Evolutionary conservation across 2,797 vertebrate genomes (phyloP), one percentile per base, ranked within the genome.

Genomic region (Crocodylus rhombifer): DNA sequence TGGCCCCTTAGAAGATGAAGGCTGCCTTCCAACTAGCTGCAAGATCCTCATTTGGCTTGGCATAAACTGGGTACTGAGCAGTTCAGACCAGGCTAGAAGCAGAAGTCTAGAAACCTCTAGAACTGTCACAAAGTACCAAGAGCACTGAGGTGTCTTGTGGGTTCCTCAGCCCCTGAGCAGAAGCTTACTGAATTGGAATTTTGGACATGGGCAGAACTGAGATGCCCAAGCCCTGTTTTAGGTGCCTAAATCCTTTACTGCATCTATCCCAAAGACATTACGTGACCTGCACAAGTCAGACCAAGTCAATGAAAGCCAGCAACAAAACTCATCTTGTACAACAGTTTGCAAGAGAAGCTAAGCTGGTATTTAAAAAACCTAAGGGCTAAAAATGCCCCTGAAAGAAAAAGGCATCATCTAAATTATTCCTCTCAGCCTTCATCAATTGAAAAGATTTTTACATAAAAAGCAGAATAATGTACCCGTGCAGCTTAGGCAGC

Each of bases 81-180:
- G 7, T 64, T 62, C 28, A 28, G 75, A 36, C 15, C 0, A 1
- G 58, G 36, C 82, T 57, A 84, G 61, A 55, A 84, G 4, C 55
- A 62, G 64, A 80, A 64, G n/a, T 88, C 77, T 73, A 88, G 74
- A 36, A 61, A 88, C 13, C 10, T 6, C 3, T 36, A 57, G 21
- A n/a, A 14, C 74, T 93, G 42, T 33, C 55, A 76, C 60, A 62
- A 42, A 42, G 42, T 42, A 42, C 42, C 64, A 63, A 78, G 42
- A 82, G 57, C 64, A 92, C 36, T 13, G 14, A 86, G 36, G 76
- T 9, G 3, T 88, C 76, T 62, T 56, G 90, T 60, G 51, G n/a
- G 36, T 79, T 80, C n/a, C 57, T 61, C 42, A 91, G 81, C 78
- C 80, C 76, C 42, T 94, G 88, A 93, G 56, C 60, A 88, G 75